Conservation (phyloP, 92 coral and sea anemone species). For the Phymanthus crucifer region DNA sequence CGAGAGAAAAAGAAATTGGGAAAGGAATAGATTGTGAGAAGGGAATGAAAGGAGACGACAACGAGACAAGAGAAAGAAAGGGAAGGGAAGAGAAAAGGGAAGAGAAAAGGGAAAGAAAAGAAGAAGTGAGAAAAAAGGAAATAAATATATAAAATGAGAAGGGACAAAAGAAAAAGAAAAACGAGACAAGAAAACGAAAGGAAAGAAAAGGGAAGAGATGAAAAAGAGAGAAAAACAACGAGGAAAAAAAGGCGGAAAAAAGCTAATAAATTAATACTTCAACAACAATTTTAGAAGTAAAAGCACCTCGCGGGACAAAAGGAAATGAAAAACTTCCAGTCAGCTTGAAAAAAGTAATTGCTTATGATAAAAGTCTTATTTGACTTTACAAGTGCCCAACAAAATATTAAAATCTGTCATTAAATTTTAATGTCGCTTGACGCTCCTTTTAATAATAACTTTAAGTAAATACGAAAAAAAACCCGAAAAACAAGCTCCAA, state of each 20-base stretch:
- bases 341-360: background rate
- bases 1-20: too few relatives aligned
- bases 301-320: background rate
- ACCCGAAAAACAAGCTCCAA: background rate
- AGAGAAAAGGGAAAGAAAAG: background rate
- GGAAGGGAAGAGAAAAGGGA: background rate
- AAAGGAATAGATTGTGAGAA: background rate
- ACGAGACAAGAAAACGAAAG: background rate
- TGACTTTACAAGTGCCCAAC: constrained; percentile 7
- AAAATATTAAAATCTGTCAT: background rate
- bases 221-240: background rate
- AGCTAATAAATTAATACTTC: background rate
- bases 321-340: background rate
- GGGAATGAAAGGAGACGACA: background rate
- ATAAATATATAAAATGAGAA: background rate
- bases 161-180: background rate
- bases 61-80: too few relatives aligned
- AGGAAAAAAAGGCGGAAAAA: too few relatives aligned
- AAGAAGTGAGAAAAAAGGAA: background rate
- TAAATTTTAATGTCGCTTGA: background rate
- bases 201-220: background rate
- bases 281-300: background rate
- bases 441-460: background rate
- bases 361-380: background rate
- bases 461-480: background rate